phyloP scores from a whole-genome alignment of 2,113 vertebrate species.

The Psittacula cyanocephala region DNA sequence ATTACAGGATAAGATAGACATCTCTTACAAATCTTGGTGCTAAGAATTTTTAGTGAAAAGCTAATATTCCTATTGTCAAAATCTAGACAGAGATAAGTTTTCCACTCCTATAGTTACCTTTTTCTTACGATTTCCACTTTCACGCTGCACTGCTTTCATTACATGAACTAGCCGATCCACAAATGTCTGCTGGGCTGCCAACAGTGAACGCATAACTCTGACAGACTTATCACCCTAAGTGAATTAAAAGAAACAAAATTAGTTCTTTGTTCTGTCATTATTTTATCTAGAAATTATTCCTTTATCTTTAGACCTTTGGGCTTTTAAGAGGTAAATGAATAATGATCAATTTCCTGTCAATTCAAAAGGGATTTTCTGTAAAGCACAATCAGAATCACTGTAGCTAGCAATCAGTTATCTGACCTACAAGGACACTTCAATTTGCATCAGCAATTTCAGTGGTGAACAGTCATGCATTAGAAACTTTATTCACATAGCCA shows the following conservation, averaged over 20 bases:
- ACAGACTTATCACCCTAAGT: constrained; percentile 93
- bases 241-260: constrained; percentile 46
- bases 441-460: background rate
- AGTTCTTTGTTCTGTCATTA: constrained; percentile 27
- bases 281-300: constrained; percentile 19
- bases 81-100: background rate
- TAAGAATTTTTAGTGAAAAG: background rate
- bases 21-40: background rate
- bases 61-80: background rate
- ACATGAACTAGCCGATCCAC: constrained; percentile 94
- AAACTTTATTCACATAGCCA: background rate
- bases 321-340: constrained; percentile 33
- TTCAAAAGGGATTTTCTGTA: background rate
- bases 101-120: constrained; percentile 78
- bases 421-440: background rate
- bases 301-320: background rate
- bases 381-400: background rate
- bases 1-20: background rate
- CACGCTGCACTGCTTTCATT: constrained; percentile 97
- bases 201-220: constrained; percentile 92
- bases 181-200: constrained; percentile 96
- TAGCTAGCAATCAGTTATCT: constrained; percentile 35
- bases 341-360: constrained; percentile 25
- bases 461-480: background rate
- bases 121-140: constrained; percentile 97